Evolutionary conservation across 2,113 vertebrate species (phyloP).

Genomic region (Mus pahari): DNA sequence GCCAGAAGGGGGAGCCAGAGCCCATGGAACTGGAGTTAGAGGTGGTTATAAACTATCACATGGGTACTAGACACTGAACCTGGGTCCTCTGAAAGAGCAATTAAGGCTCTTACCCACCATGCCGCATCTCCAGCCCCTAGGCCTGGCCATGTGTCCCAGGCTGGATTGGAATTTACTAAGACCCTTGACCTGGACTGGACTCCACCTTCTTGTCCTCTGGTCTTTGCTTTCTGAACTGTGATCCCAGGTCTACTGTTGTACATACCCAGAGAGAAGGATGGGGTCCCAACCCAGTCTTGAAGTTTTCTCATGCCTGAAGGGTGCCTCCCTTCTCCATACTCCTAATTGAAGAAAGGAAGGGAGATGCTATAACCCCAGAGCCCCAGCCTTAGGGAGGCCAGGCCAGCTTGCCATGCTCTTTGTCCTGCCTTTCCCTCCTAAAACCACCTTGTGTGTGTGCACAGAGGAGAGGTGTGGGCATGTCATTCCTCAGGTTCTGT

Average conservation of each 20-base stretch:
- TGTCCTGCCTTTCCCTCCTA: neutral
- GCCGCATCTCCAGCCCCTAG: neutral
- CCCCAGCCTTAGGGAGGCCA: neutral
- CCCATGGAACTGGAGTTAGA: neutral
- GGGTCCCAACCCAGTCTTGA: neutral
- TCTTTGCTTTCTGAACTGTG: neutral
- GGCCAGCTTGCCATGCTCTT: neutral
- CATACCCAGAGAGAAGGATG: neutral
- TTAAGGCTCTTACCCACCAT: neutral
- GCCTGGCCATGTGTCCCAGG: neutral
- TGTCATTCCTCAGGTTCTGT: neutral
- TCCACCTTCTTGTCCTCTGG: neutral
- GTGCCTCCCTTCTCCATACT: neutral
- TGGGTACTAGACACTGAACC: neutral
- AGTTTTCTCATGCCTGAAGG: conserved; percentile 4
- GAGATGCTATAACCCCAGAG: neutral
- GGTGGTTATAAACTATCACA: neutral
- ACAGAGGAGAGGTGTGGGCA: neutral
- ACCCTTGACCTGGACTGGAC: neutral
- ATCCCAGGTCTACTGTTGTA: neutral
- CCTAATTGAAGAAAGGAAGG: neutral
- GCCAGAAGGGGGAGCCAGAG: neutral
- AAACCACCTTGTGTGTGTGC: neutral
- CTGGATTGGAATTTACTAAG: neutral
- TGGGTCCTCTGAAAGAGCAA: neutral